phyloP scores from a whole-genome alignment of 2,113 vertebrate species.

The Nesogale talazaci region DNA sequence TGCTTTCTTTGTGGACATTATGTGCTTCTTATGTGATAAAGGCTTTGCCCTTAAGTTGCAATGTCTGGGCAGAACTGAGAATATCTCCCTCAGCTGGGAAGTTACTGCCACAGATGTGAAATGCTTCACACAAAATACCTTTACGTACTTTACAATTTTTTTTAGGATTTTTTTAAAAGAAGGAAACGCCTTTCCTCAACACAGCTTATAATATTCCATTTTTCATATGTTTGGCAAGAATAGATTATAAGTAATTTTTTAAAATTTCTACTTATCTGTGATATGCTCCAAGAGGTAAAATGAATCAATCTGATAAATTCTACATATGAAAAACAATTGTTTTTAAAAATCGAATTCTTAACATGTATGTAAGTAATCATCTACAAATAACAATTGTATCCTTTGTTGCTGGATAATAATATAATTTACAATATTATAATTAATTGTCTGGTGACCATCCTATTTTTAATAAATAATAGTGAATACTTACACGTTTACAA shows the following conservation, averaged over 20 bases:
- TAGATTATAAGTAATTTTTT: background rate
- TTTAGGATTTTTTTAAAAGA: background rate
- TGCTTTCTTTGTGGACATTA: rapidly evolving
- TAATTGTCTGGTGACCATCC: background rate
- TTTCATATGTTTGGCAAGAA: background rate
- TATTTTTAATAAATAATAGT: background rate
- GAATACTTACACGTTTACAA: background rate
- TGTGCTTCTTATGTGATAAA: background rate
- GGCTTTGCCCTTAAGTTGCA: background rate
- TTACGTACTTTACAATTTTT: background rate
- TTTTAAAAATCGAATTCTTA: background rate
- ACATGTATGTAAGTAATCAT: background rate
- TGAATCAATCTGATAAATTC: background rate
- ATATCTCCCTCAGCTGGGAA: background rate
- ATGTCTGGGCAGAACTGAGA: background rate
- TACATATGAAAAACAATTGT: background rate
- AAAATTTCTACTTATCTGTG: background rate
- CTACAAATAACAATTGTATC: background rate
- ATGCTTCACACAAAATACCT: background rate
- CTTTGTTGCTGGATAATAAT: background rate
- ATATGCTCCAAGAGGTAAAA: background rate
- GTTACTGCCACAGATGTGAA: background rate
- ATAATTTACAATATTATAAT: background rate
- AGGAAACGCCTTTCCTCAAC: background rate
- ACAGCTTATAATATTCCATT: background rate